Evolutionary conservation across 2,797 vertebrate genomes (phyloP), one percentile per base, ranked within the genome.

Genomic region (Nannoperca obscura): DNA sequence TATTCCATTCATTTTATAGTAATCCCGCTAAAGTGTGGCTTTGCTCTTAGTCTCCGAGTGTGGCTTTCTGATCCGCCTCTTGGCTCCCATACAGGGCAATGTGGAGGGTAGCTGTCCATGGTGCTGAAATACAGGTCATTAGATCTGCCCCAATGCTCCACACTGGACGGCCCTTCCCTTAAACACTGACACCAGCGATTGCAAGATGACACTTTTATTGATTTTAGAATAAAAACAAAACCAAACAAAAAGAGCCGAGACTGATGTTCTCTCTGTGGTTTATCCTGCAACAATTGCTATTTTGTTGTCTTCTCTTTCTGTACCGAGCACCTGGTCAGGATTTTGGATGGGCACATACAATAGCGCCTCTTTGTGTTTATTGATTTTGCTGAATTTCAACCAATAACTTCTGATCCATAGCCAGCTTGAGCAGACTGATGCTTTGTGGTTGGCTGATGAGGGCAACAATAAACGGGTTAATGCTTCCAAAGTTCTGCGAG

Each of bases 401-500:
- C 87, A 91, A 90, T 88, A 85, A 83, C 84, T 90, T 84, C 47
- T 91, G 90, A 87, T 89, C 73, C 67, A 42, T 2, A 38, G 85
- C 88, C 89, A 92, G 71, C 78, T 59, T 77, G 62, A 87, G 81
- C 90, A 89, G 88, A 85, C 84, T 73, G 80, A 88, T 84, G 83
- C 85, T 82, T 78, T 83, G 80, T 84, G 78, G 72, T 84, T 91
- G 88, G 83, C 82, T 83, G 80, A 87, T 65, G 89, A 89, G 71
- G 67, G 78, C 80, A 81, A 92, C 89, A 91, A 90, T 91, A 90
- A 89, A 87, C 19, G 49, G 79, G 80, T 87, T 89, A 91, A 91
- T 83, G 84, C 86, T 74, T 89, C 89, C 84, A 88, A 61, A 36
- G 15, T 42, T 80, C 69, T 47, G 49, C 3, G 20, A 80, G 88